Percentiles rank a stretch among this genome's conserved stretches.
These are phyloP conservation scores for Bombyx mandarina DNA, from an alignment of 1,140 invertebrate genomes.

Conservation along the genomic window DNA sequence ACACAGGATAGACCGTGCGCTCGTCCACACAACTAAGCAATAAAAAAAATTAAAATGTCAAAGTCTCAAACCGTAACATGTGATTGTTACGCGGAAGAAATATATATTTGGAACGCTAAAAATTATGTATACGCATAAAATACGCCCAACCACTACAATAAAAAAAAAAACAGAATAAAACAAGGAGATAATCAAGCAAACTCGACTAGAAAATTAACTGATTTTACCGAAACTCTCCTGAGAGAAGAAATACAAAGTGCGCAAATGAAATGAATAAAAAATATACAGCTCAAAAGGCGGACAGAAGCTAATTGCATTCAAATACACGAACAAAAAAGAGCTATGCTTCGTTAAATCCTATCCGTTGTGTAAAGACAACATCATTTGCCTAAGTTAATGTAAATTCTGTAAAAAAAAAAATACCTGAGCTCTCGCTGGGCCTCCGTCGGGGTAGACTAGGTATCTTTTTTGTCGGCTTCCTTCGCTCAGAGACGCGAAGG, in stretches of 20 bases:
- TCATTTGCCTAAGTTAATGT: constrained; percentile 56
- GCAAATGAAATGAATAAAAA: constrained; percentile 3
- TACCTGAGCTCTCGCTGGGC: constrained; percentile 66
- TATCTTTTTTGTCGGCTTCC: constrained; percentile 47
- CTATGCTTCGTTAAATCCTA: constrained; percentile 54
- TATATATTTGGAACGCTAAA: no score
- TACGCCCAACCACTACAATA: no score
- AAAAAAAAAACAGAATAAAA: no score
- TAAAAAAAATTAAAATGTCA: neutral
- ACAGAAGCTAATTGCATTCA: constrained; percentile 55
- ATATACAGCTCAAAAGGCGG: constrained; percentile 29
- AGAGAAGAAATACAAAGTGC: no score
- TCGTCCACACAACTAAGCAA: no score
- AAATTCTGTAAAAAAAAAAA: constrained; percentile 17
- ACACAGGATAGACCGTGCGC: no score
- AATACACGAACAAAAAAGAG: constrained; percentile 60
- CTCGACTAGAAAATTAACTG: no score
- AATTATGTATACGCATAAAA: no score
- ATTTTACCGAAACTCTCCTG: no score
- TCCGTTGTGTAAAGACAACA: constrained; percentile 52
- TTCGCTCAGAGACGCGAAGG: constrained; percentile 27
- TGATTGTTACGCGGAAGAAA: no score
- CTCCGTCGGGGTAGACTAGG: constrained; percentile 64
- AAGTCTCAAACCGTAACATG: no score
- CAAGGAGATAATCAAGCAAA: no score